These are phyloP conservation scores for Acleris cristana DNA, from an alignment of 2,888 invertebrate genomes.

Conservation along the genomic window DNA sequence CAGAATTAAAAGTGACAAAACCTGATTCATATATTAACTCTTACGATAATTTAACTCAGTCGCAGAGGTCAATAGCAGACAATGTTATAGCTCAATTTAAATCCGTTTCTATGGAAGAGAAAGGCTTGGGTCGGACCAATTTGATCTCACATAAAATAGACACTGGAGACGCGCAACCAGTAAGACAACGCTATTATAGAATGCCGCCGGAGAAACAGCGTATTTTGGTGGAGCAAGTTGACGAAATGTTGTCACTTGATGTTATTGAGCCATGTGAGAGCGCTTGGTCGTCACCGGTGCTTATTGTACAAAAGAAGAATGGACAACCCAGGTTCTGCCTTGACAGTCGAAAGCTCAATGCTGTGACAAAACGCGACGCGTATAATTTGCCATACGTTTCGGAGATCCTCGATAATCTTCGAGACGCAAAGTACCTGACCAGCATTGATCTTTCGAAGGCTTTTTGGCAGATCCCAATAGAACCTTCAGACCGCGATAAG, in stretches of 20 bases:
- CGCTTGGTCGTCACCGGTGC: slow-evolving; percentile 39
- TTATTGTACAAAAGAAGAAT: slow-evolving; percentile 37
- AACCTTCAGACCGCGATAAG: slow-evolving; percentile 1
- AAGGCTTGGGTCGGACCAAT: slow-evolving; percentile 26
- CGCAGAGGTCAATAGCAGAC: background rate
- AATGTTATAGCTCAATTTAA: slow-evolving; percentile 24
- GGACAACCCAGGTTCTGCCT: slow-evolving; percentile 42
- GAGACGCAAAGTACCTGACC: slow-evolving; percentile 38
- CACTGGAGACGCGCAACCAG: slow-evolving; percentile 31
- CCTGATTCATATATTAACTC: background rate
- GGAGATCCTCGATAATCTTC: slow-evolving; percentile 42
- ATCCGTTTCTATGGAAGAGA: slow-evolving; percentile 22
- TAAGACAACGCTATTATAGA: slow-evolving; percentile 36
- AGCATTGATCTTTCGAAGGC: slow-evolving; percentile 42
- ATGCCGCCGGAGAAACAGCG: slow-evolving; percentile 39
- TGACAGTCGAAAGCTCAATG: slow-evolving; percentile 43
- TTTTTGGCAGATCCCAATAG: slow-evolving; percentile 22
- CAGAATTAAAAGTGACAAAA: background rate
- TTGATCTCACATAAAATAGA: slow-evolving; percentile 31
- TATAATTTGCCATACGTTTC: slow-evolving; percentile 41
- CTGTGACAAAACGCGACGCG: slow-evolving; percentile 26
- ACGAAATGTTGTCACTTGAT: too few relatives aligned
- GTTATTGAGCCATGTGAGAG: slow-evolving; percentile 37
- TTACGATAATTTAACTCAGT: background rate
- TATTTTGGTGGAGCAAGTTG: slow-evolving; percentile 30